These are phyloP conservation scores for Lutraria lutraria DNA, from an alignment of 2,888 invertebrate species.

Conservation along the genomic window DNA sequence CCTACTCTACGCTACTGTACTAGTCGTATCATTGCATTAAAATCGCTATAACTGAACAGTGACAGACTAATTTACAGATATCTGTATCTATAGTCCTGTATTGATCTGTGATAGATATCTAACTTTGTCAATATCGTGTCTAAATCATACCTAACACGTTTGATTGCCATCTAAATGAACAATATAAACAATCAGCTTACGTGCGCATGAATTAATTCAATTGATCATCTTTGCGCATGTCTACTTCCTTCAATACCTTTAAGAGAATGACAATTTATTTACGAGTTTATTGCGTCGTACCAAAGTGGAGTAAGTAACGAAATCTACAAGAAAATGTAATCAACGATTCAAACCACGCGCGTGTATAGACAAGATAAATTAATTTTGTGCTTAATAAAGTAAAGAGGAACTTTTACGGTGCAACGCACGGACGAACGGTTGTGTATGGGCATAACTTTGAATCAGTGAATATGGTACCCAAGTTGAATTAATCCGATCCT, in stretches of 20 bases:
- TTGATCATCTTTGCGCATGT: constrained; percentile 16
- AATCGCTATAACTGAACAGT: constrained; percentile 6
- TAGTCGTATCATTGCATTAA: background rate
- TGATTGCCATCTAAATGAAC: constrained; percentile 45
- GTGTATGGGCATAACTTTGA: too few relatives aligned
- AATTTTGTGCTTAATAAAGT: too few relatives aligned
- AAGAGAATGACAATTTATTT: background rate
- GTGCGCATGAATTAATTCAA: constrained; percentile 9
- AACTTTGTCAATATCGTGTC: background rate
- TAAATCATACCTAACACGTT: constrained; percentile 58
- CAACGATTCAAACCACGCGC: background rate
- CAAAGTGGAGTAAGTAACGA: background rate
- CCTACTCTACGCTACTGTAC: background rate
- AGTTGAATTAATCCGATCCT: too few relatives aligned
- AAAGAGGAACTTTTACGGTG: too few relatives aligned
- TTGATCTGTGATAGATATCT: constrained; percentile 31
- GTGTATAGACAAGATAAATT: background rate
- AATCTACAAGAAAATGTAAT: background rate
- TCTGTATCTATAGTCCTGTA: constrained; percentile 13
- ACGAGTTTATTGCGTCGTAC: background rate
- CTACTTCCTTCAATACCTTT: background rate
- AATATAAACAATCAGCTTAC: background rate
- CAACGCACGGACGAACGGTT: too few relatives aligned
- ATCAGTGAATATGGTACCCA: too few relatives aligned
- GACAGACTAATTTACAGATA: background rate